phyloP scores from a whole-genome alignment of 2,888 invertebrate species.

The Drosophila buzzatii region DNA sequence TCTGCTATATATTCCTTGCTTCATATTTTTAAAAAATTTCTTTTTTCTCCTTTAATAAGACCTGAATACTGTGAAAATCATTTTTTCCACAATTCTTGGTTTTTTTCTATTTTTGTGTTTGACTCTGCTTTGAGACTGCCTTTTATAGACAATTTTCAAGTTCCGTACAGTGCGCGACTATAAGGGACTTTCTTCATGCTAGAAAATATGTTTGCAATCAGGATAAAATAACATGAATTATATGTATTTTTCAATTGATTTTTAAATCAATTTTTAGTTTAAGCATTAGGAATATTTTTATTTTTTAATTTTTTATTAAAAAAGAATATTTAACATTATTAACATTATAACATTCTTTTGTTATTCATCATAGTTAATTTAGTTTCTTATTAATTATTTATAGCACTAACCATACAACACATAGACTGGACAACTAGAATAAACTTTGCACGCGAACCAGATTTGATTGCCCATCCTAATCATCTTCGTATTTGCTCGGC shows the following conservation, averaged over 20 bases:
- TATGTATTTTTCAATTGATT: too few species aligned
- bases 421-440: too few species aligned
- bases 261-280: background rate
- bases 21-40: background rate
- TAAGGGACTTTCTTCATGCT: too few species aligned
- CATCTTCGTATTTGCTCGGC: too few species aligned
- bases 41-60: slow-evolving; percentile 30
- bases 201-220: background rate
- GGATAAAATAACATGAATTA: background rate
- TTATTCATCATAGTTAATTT: too few species aligned
- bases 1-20: background rate
- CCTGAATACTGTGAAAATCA: slow-evolving; percentile 32
- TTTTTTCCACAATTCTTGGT: background rate
- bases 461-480: too few species aligned
- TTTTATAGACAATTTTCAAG: slow-evolving; percentile 54
- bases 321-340: too few species aligned
- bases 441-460: too few species aligned
- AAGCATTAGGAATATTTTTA: background rate
- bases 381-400: too few species aligned
- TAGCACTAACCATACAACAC: too few species aligned
- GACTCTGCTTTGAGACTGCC: slow-evolving; percentile 16
- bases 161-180: background rate
- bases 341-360: too few species aligned
- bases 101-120: slow-evolving; percentile 4
- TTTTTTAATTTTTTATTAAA: background rate